These are phyloP conservation scores for Heterotilapia buettikoferi DNA, from an alignment of 2,113 vertebrate species.

Conservation along the genomic window DNA sequence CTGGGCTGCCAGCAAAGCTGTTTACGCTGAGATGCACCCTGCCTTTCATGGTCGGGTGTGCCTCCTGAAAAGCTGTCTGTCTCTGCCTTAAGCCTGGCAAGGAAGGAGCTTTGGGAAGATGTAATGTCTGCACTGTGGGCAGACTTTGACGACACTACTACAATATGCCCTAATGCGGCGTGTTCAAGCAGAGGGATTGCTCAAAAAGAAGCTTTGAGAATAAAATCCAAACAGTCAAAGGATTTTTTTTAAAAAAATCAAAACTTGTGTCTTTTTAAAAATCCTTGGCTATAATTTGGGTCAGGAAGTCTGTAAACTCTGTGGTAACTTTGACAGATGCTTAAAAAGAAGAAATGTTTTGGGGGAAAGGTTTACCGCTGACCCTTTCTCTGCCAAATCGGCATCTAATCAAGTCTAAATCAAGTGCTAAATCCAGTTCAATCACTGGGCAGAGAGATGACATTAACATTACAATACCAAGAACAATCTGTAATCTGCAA, in stretches of 20 bases:
- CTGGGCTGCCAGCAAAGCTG: constrained; percentile 21
- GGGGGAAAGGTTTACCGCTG: neutral
- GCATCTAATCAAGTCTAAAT: neutral
- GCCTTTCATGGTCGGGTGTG: constrained; percentile 19
- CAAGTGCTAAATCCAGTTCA: neutral
- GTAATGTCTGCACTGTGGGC: constrained; percentile 1
- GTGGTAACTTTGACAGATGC: neutral
- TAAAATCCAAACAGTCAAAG: neutral
- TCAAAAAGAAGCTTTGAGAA: neutral
- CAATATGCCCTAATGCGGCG: neutral
- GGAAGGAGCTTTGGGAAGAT: neutral
- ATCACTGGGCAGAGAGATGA: fast-evolving
- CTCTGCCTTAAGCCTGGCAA: neutral
- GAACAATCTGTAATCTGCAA: neutral
- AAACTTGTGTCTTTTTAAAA: neutral
- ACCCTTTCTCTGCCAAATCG: neutral
- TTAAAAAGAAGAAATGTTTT: neutral
- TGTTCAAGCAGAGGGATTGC: neutral
- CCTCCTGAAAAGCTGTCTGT: constrained; percentile 1
- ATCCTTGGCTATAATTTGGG: neutral
- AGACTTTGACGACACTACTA: neutral
- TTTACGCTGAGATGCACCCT: constrained; percentile 14
- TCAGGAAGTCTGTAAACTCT: neutral
- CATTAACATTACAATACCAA: neutral
- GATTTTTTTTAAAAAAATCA: neutral